These are phyloP conservation scores for Poecilia gillii DNA, from an alignment of 2,797 vertebrate species.

Conservation along the genomic window DNA sequence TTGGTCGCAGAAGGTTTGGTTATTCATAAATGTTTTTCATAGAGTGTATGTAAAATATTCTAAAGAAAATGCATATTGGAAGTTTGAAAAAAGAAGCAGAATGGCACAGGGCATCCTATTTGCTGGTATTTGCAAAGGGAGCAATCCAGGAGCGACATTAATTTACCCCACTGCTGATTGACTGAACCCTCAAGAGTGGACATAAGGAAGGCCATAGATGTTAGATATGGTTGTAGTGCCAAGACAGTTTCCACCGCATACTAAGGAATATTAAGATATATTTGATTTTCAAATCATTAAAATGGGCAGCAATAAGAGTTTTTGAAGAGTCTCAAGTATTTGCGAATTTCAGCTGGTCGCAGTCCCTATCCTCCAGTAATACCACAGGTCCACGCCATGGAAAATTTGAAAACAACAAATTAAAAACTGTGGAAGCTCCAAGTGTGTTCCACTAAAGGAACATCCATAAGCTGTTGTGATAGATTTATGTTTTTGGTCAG, in stretches of 20 bases:
- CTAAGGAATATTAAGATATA: not conserved
- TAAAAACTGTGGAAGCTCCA: conserved; percentile 18
- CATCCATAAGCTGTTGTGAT: conserved; percentile 9
- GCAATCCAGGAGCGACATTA: not conserved
- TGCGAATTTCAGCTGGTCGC: not conserved
- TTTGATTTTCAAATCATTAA: not conserved
- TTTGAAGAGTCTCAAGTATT: not conserved
- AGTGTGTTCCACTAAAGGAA: conserved; percentile 12
- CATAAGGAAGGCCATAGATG: not conserved
- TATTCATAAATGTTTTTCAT: not conserved
- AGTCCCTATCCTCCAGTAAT: not conserved
- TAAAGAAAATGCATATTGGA: not conserved
- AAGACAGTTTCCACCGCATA: not conserved
- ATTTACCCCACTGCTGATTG: not conserved
- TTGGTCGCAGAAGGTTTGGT: not conserved
- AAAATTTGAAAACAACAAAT: conserved; percentile 38
- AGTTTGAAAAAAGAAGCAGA: not conserved
- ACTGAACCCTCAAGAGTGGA: not conserved
- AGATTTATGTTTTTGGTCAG: not conserved
- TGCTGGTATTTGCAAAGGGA: not conserved
- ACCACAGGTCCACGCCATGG: not conserved
- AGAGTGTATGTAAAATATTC: not conserved
- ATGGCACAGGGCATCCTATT: not conserved
- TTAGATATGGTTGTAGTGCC: not conserved
- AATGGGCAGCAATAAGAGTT: not conserved